Percentiles rank a stretch among this genome's conserved stretches.
phyloP scores from a whole-genome alignment of 1,140 invertebrate species.

The Coelopa frigida region DNA sequence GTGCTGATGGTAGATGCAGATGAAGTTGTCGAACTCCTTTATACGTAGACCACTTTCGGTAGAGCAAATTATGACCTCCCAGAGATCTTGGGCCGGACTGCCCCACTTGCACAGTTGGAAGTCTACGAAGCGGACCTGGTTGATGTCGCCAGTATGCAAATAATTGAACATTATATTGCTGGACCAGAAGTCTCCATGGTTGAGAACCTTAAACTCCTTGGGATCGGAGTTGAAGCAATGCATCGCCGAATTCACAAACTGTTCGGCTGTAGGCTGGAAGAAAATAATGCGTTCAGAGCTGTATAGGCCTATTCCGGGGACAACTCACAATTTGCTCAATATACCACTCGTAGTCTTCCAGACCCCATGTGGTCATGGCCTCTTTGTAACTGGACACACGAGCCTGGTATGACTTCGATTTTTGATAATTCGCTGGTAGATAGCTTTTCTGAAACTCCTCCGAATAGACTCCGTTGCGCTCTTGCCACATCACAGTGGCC shows the following conservation, averaged over 20 bases:
- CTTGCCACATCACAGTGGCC: constrained; percentile 41
- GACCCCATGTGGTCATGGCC: constrained; percentile 34
- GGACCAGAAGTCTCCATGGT: constrained; percentile 55
- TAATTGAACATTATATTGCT: constrained; percentile 45
- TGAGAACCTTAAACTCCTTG: constrained; percentile 54
- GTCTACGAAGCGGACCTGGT: constrained; percentile 43
- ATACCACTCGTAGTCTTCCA: constrained; percentile 30
- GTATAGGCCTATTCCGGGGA: constrained; percentile 29
- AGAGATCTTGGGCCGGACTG: constrained; percentile 43
- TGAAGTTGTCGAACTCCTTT: constrained; percentile 32
- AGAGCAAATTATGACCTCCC: constrained; percentile 35
- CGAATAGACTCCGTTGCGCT: constrained; percentile 26
- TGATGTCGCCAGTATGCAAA: constrained; percentile 26
- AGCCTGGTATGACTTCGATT: constrained; percentile 35
- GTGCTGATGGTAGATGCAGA: constrained; percentile 34
- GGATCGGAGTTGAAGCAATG: constrained; percentile 33
- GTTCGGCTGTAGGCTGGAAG: constrained; percentile 31
- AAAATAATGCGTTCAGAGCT: constrained; percentile 18
- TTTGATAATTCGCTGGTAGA: constrained; percentile 31
- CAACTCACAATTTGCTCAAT: constrained; percentile 27
- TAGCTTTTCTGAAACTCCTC: constrained; percentile 36
- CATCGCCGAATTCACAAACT: constrained; percentile 28
- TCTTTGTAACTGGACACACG: constrained; percentile 32
- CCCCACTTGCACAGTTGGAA: constrained; percentile 43
- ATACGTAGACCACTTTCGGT: constrained; percentile 30